These are phyloP conservation scores for Eupithecia inturbata DNA, from an alignment of 2,888 invertebrate genomes.

Conservation along the genomic window DNA sequence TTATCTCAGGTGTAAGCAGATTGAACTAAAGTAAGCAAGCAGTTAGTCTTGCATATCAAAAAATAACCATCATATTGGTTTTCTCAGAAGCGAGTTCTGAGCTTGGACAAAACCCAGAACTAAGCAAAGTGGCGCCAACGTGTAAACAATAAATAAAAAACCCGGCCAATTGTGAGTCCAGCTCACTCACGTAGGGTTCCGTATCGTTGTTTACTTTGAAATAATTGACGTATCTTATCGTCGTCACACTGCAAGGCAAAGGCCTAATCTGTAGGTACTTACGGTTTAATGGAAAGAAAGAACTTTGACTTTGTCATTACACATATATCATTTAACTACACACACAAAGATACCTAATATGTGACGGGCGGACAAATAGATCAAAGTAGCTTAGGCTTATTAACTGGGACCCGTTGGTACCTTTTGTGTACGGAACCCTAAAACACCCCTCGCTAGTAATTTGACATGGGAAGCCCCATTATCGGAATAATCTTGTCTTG, in stretches of 20 bases:
- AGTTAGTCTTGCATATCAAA: background rate
- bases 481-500: conserved; percentile 47
- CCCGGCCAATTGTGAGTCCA: background rate
- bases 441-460: conserved; percentile 44
- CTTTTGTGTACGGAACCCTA: background rate
- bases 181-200: background rate
- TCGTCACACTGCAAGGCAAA: background rate
- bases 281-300: background rate
- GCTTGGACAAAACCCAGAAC: background rate
- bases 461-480: conserved; percentile 53
- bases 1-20: background rate
- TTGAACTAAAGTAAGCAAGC: background rate
- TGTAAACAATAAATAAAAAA: background rate
- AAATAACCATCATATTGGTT: background rate
- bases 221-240: background rate
- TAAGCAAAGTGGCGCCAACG: conserved; percentile 2
- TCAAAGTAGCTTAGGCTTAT: background rate
- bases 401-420: background rate
- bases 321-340: too few species aligned
- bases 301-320: background rate
- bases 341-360: too few species aligned
- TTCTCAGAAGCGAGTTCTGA: background rate
- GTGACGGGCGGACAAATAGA: too few species aligned
- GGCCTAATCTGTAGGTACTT: background rate
- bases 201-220: background rate